Conservation (phyloP, 2,888 invertebrate genomes). For the Patella ulyssiponensis region DNA sequence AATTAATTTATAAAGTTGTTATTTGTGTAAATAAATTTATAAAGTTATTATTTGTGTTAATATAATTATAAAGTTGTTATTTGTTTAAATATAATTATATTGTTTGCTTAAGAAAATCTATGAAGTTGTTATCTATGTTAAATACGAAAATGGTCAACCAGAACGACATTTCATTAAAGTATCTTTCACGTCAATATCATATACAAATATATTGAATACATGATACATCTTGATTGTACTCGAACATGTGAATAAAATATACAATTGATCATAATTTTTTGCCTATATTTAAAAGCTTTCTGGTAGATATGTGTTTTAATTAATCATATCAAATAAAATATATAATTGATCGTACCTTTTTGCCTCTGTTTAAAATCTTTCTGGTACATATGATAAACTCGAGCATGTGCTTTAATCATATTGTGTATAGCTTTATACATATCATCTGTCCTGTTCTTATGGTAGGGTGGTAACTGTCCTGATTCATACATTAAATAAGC, state of each 20-base stretch:
- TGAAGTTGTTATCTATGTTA: no score
- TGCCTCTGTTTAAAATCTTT: slow-evolving; percentile 31
- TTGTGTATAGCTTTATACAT: slow-evolving; percentile 76
- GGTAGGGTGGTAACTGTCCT: slow-evolving; percentile 32
- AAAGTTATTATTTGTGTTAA: no score
- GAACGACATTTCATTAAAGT: not conserved
- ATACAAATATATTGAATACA: not conserved
- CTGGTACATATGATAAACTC: slow-evolving; percentile 34
- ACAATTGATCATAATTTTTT: no score
- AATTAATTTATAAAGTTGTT: no score
- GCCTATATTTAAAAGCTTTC: no score
- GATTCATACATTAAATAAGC: slow-evolving; percentile 34
- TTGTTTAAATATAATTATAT: no score
- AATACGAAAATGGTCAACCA: no score
- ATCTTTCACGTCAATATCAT: not conserved
- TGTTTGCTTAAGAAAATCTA: no score
- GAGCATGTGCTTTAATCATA: slow-evolving; percentile 36
- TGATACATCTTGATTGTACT: not conserved
- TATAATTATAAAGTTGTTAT: no score
- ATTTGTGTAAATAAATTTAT: no score
- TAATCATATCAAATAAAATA: not conserved
- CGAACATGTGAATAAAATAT: no score
- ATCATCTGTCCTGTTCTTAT: slow-evolving; percentile 7
- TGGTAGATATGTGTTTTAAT: no score
- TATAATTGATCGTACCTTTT: slow-evolving; percentile 25